phyloP scores from a whole-genome alignment of 2,888 invertebrate species.

The Catocala fraxini region DNA sequence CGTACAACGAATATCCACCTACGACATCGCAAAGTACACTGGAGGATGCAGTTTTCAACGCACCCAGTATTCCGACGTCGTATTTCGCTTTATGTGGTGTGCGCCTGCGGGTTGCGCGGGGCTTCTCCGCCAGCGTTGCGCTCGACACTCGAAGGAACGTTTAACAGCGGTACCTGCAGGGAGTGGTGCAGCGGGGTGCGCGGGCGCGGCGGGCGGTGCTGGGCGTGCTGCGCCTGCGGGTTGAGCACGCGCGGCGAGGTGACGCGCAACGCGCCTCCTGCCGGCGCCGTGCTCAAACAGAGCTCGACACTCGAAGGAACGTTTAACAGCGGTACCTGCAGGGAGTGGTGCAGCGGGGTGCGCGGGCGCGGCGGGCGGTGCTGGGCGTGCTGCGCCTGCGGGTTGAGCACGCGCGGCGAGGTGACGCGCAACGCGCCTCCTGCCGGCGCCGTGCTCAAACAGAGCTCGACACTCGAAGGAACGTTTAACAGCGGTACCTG shows the following conservation, averaged over 20 bases:
- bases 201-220: too few relatives aligned
- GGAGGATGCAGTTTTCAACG: too few relatives aligned
- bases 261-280: slow-evolving; percentile 32
- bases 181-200: slow-evolving; percentile 63
- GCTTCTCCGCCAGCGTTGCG: slow-evolving; percentile 35
- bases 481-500: slow-evolving; percentile 46
- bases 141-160: too few relatives aligned
- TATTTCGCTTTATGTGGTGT: slow-evolving; percentile 5
- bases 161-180: slow-evolving; percentile 50
- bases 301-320: too few relatives aligned
- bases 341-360: slow-evolving; percentile 60
- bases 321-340: slow-evolving; percentile 49
- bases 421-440: slow-evolving; percentile 33
- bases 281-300: slow-evolving; percentile 9
- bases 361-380: too few relatives aligned
- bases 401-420: slow-evolving; percentile 71
- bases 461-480: too few relatives aligned
- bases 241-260: slow-evolving; percentile 70
- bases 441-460: slow-evolving; percentile 14
- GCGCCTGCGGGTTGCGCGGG: slow-evolving; percentile 73
- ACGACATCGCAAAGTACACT: too few relatives aligned
- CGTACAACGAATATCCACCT: too few relatives aligned
- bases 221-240: too few relatives aligned
- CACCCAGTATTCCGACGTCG: too few relatives aligned
- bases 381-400: too few relatives aligned